phyloP scores from a whole-genome alignment of 2,888 invertebrate species.

The Chrysolina americana region DNA sequence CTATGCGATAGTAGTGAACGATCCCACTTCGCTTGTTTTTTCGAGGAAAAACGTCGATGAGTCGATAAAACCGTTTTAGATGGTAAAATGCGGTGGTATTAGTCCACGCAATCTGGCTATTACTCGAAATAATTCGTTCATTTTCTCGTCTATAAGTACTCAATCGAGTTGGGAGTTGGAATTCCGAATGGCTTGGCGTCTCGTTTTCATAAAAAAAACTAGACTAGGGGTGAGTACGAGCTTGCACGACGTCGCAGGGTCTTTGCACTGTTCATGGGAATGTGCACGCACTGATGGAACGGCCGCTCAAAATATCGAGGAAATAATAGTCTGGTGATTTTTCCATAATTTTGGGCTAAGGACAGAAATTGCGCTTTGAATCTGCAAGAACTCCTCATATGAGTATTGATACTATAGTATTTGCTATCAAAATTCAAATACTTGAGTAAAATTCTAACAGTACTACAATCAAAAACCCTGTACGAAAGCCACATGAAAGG shows the following conservation, averaged over 20 bases:
- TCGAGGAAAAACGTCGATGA: neutral
- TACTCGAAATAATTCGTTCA: conserved; percentile 9
- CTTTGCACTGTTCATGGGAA: conserved; percentile 57
- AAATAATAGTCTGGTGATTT: neutral
- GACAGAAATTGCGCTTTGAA: neutral
- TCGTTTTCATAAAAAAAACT: conserved; percentile 15
- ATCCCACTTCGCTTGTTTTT: neutral
- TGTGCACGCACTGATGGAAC: conserved; percentile 51
- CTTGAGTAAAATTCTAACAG: no score
- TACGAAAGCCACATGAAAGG: no score
- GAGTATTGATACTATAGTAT: no score
- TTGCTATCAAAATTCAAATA: no score
- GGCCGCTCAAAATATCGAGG: conserved; percentile 9
- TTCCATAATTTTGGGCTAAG: neutral
- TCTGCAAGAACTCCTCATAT: no score
- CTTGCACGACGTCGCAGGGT: conserved; percentile 53
- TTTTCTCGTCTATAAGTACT: conserved; percentile 17
- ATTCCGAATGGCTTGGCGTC: neutral
- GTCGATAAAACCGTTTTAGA: neutral
- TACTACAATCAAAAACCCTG: no score
- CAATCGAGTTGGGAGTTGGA: neutral
- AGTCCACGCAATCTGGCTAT: conserved; percentile 10
- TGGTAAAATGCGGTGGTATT: neutral
- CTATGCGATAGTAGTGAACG: no score
- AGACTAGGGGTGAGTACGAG: conserved; percentile 38